These are phyloP conservation scores for Pontoporia blainvillei DNA, from an alignment of 2,113 vertebrate genomes.

Conservation along the genomic window DNA sequence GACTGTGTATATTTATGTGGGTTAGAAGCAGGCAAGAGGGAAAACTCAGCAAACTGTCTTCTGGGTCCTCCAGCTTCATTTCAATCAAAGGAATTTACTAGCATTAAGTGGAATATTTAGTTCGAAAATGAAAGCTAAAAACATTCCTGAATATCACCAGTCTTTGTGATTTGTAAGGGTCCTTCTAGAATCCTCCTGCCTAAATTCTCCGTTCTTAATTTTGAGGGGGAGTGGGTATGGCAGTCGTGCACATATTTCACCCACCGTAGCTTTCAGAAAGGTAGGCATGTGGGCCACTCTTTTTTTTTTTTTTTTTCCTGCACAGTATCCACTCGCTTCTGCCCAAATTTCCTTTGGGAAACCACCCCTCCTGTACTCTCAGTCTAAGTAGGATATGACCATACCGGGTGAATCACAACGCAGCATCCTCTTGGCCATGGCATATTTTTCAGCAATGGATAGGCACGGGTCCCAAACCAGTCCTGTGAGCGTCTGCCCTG, in stretches of 20 bases:
- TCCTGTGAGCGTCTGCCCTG: background rate
- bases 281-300: background rate
- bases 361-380: background rate
- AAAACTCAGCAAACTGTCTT: background rate
- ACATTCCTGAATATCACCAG: background rate
- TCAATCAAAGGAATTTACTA: background rate
- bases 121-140: slow-evolving; percentile 21
- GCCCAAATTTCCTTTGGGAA: background rate
- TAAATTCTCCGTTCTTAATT: background rate
- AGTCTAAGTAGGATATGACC: background rate
- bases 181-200: background rate
- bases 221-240: background rate
- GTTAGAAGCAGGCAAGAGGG: background rate
- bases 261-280: background rate
- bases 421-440: background rate
- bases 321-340: background rate
- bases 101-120: background rate
- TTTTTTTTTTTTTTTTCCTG: background rate
- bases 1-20: background rate
- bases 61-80: background rate
- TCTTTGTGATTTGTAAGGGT: background rate
- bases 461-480: background rate
- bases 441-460: background rate
- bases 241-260: background rate
- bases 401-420: background rate